phyloP scores from a whole-genome alignment of 2,113 vertebrate species.

The Picathartes gymnocephalus region DNA sequence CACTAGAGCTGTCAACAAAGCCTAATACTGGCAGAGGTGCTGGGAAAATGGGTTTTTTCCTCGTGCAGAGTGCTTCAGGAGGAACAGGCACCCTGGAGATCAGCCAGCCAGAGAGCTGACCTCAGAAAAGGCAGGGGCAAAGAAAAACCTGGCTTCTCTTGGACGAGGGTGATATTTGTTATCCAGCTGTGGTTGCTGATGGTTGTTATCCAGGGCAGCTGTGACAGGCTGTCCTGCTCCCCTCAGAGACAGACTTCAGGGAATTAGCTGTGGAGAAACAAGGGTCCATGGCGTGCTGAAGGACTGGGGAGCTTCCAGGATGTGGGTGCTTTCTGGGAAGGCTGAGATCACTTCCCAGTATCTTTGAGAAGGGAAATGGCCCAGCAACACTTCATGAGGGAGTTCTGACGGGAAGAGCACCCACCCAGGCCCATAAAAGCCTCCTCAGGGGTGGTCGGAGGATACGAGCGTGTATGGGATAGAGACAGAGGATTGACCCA shows the following conservation, averaged over 20 bases:
- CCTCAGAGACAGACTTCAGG: background rate
- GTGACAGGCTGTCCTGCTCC: background rate
- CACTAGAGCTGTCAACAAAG: background rate
- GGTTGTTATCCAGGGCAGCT: background rate
- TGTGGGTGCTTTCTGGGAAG: accelerated
- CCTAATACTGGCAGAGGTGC: background rate
- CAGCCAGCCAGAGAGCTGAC: accelerated
- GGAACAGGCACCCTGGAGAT: accelerated
- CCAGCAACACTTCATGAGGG: accelerated
- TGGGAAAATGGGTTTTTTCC: background rate
- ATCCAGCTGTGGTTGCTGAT: background rate
- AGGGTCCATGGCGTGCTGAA: accelerated
- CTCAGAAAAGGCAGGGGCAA: background rate
- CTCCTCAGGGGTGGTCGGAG: background rate
- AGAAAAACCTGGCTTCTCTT: accelerated
- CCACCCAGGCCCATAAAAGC: accelerated
- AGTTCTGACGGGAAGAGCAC: accelerated
- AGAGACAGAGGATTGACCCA: accelerated
- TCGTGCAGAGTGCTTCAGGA: background rate
- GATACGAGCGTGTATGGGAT: accelerated
- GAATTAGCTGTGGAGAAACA: background rate
- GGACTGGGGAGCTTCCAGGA: background rate
- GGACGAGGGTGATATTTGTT: accelerated
- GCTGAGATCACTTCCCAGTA: background rate
- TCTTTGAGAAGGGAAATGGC: background rate